A percentile compares a stretch with the other conserved stretches of the same genome.
phyloP scores from a whole-genome alignment of 2,797 vertebrate genomes.

The Miichthys miiuy region DNA sequence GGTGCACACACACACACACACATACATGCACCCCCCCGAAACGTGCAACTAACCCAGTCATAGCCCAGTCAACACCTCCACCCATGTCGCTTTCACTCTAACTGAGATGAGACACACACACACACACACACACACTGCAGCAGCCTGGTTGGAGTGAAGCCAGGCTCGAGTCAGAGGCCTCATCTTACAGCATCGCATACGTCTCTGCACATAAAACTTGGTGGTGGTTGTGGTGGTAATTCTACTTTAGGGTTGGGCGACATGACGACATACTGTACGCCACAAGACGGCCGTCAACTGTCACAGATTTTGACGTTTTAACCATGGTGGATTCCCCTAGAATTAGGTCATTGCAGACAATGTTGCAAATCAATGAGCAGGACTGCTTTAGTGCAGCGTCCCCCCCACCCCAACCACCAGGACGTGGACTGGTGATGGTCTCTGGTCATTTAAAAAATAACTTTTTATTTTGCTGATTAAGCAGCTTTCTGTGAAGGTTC shows the following conservation, averaged over 20 bases:
- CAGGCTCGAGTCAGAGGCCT: conserved; percentile 64
- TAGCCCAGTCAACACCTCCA: conserved; percentile 72
- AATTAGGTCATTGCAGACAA: background rate
- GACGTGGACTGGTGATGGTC: too few relatives aligned
- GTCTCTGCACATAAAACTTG: conserved; percentile 5
- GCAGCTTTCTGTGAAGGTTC: too few relatives aligned
- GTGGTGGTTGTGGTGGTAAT: background rate
- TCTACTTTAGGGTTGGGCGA: background rate
- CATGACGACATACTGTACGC: background rate
- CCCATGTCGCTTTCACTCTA: conserved; percentile 67
- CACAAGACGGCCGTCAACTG: background rate
- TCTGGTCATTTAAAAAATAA: too few relatives aligned
- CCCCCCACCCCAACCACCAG: too few relatives aligned
- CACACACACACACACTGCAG: conserved; percentile 18
- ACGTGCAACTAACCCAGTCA: conserved; percentile 59
- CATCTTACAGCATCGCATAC: conserved; percentile 19
- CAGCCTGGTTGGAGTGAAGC: conserved; percentile 61
- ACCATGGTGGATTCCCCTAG: background rate
- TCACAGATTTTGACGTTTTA: background rate
- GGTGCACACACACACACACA: conserved; percentile 9
- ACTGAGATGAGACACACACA: conserved; percentile 62
- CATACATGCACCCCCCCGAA: conserved; percentile 28
- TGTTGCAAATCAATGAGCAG: background rate
- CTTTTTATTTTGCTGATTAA: too few relatives aligned
- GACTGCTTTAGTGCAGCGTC: too few relatives aligned